These are phyloP conservation scores for Drosophila rubida DNA, from an alignment of 2,888 invertebrate species.

Conservation along the genomic window DNA sequence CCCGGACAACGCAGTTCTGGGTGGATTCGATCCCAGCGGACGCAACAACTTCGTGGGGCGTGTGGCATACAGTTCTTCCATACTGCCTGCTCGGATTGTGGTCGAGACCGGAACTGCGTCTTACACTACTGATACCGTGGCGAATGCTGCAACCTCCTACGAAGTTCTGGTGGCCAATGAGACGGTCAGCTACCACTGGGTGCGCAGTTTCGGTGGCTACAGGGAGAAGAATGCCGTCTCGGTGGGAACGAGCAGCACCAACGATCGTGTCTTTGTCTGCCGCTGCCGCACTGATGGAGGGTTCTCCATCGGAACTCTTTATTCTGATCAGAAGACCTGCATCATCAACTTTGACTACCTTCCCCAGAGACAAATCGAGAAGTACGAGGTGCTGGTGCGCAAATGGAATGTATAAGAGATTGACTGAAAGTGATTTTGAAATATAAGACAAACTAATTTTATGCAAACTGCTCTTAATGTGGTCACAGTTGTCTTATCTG, in stretches of 20 bases:
- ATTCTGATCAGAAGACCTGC: conserved; percentile 11
- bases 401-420: background rate
- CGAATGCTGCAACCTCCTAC: background rate
- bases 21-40: conserved; percentile 52
- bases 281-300: conserved; percentile 23
- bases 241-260: conserved; percentile 42
- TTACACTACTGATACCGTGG: conserved; percentile 22
- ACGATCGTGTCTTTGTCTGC: conserved; percentile 45
- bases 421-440: background rate
- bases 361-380: conserved; percentile 17
- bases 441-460: background rate
- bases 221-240: conserved; percentile 37
- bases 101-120: conserved; percentile 40
- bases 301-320: conserved; percentile 41
- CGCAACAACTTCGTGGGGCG: conserved; percentile 63
- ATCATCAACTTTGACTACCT: conserved; percentile 17
- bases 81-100: conserved; percentile 55
- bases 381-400: conserved; percentile 48
- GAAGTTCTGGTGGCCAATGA: conserved; percentile 5
- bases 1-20: conserved; percentile 45
- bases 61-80: background rate
- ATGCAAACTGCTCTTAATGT: background rate
- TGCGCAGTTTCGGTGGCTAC: conserved; percentile 51
- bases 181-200: conserved; percentile 43
- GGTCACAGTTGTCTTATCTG: background rate